Evolutionary conservation across 1,140 invertebrate genomes (phyloP).

Genomic region (Eueides isabella): DNA sequence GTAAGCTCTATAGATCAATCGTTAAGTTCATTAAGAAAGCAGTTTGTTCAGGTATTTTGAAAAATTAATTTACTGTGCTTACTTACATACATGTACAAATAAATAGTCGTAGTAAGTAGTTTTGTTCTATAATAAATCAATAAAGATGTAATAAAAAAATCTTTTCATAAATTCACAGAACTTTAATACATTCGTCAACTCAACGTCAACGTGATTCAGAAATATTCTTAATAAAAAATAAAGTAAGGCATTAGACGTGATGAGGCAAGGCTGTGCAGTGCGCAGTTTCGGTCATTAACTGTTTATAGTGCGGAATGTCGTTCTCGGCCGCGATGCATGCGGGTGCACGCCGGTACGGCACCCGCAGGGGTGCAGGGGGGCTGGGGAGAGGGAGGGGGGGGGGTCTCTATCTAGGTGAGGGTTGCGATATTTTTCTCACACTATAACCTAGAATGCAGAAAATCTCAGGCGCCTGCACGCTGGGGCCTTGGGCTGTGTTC

Average conservation of each 20-base stretch:
- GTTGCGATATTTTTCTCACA: slow-evolving; percentile 75
- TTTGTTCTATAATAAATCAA: too few relatives aligned
- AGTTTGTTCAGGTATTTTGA: too few relatives aligned
- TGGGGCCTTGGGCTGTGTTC: slow-evolving; percentile 32
- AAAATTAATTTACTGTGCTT: too few relatives aligned
- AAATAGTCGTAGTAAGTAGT: too few relatives aligned
- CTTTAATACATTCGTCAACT: too few relatives aligned
- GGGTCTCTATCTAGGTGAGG: slow-evolving; percentile 63
- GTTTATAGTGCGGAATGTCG: slow-evolving; percentile 31
- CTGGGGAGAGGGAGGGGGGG: neutral
- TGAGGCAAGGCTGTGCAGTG: slow-evolving; percentile 8
- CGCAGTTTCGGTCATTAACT: slow-evolving; percentile 10
- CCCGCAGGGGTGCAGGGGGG: neutral
- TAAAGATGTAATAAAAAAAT: too few relatives aligned
- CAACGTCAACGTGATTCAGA: neutral
- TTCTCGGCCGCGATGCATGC: slow-evolving; percentile 1
- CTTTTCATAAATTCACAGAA: too few relatives aligned
- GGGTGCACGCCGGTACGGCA: neutral
- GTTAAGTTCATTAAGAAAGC: too few relatives aligned
- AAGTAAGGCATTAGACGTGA: slow-evolving; percentile 1
- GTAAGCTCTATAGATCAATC: too few relatives aligned
- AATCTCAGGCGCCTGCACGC: slow-evolving; percentile 49
- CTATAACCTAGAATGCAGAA: slow-evolving; percentile 51
- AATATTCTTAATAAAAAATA: neutral
- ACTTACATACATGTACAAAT: too few relatives aligned